phyloP scores from a whole-genome alignment of 2,888 invertebrate species.

The Gnatocerus cornutus region DNA sequence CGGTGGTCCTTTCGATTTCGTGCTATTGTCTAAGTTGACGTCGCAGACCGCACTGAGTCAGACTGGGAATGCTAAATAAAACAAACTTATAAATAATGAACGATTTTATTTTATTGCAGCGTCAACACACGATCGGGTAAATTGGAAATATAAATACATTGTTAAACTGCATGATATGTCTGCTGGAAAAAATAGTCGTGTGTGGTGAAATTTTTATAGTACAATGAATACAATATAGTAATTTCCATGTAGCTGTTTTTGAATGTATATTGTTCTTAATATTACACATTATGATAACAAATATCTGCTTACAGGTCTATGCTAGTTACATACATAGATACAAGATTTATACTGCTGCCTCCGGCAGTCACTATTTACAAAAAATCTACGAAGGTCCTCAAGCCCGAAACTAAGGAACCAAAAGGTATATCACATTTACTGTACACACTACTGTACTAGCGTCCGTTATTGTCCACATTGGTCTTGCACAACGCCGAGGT shows the following conservation, averaged over 20 bases:
- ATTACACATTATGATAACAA: conserved; percentile 69
- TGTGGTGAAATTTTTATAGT: conserved; percentile 56
- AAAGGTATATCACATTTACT: conserved; percentile 70
- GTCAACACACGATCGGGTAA: conserved; percentile 69
- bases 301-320: conserved; percentile 68
- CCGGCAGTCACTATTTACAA: conserved; percentile 59
- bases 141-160: conserved; percentile 62
- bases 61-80: conserved; percentile 51
- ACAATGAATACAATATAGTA: conserved; percentile 59
- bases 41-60: conserved; percentile 60
- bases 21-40: conserved; percentile 66
- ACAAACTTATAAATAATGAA: conserved; percentile 67
- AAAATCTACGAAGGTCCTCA: conserved; percentile 56
- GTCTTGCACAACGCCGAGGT: conserved; percentile 66
- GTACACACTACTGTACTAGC: conserved; percentile 65
- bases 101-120: conserved; percentile 71
- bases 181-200: conserved; percentile 57
- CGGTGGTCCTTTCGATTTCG: conserved; percentile 65
- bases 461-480: conserved; percentile 66
- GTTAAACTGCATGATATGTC: conserved; percentile 62
- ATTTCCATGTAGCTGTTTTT: conserved; percentile 57
- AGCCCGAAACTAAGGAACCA: conserved; percentile 67
- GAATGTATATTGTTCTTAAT: conserved; percentile 62
- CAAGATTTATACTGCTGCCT: conserved; percentile 69
- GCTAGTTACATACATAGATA: conserved; percentile 71